phyloP scores from a whole-genome alignment of 2,113 vertebrate genomes.

The Aphelocoma coerulescens region DNA sequence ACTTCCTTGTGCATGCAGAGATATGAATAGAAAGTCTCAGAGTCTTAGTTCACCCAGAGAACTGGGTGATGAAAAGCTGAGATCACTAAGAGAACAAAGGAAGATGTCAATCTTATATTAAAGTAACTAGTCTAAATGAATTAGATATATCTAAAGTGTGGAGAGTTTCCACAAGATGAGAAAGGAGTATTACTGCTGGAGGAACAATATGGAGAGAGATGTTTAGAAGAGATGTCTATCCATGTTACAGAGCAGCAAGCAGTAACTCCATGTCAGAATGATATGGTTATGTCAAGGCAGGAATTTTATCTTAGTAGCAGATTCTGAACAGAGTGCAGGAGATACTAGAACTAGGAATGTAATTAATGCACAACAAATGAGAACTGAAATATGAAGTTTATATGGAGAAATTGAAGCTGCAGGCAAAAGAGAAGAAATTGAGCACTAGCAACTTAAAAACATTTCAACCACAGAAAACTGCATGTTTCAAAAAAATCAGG shows the following conservation, averaged over 20 bases:
- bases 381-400: neutral
- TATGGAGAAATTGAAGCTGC: neutral
- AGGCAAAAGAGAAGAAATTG: neutral
- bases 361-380: neutral
- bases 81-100: neutral
- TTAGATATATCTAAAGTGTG: neutral
- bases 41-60: neutral
- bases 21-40: neutral
- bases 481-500: neutral
- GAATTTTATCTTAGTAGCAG: neutral
- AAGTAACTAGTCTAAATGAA: neutral
- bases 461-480: neutral
- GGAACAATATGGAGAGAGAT: neutral
- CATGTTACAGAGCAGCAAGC: neutral
- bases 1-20: neutral
- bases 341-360: neutral
- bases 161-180: neutral
- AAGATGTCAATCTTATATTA: neutral
- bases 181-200: neutral
- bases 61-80: neutral
- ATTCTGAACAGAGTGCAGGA: neutral
- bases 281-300: neutral
- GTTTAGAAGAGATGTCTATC: neutral
- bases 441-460: neutral
- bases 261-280: neutral